Base-by-base conservation (phyloP, 2,797 vertebrate genomes). In the Threskiornis aethiopicus region DNA sequence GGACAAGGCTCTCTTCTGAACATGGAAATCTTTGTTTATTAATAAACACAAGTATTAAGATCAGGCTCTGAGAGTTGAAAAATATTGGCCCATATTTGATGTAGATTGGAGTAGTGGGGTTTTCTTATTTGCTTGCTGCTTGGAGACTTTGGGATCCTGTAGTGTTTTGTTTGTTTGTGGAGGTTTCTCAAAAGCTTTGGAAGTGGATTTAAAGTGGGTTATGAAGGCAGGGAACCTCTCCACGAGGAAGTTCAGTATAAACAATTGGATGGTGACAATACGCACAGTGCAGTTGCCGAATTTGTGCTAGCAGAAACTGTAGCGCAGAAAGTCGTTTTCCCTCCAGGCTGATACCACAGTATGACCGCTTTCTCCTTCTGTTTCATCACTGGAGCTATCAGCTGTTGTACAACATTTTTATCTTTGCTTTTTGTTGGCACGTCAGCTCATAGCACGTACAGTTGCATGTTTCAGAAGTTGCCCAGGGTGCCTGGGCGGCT, bases 291-390 rank as follows among this genome's bases (percentile, higher is more conserved):
- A 5, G 58, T 39, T 77, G 51, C 54, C 62, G 72, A 16, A 58
- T 46, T 31, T 80, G 18, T 51, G 37, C 47, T 79, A 62, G 33
- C 44, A 85, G 64, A 85, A 82, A 58, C 51, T 8, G 7, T 55
- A 62, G 35, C 6, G 4, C 49, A 62, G 51, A 76, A 80, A 87
- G 29, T 75, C 0, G 7, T 80, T 75, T 80, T 87, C 12, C 61
- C 59, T 75, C 31, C 3, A 6, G 64, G 49, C 61, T 87, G 67
- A 8, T 93, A 49, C 20, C 57, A 22, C 47, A 41, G n/a, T 6
- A 20, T 44, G 51, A 61, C 51, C 71, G n/a, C 54, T 76, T 92
- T 92, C 66, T 92, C 62, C 67, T 65, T 82, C 52, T 85, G 57
- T 75, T 87, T 65, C 52, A 17, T 77, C 66, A 8, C 2, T 61